Evolutionary conservation across 2,113 vertebrate species (phyloP).

Genomic region (Cyprinodon tularosa): DNA sequence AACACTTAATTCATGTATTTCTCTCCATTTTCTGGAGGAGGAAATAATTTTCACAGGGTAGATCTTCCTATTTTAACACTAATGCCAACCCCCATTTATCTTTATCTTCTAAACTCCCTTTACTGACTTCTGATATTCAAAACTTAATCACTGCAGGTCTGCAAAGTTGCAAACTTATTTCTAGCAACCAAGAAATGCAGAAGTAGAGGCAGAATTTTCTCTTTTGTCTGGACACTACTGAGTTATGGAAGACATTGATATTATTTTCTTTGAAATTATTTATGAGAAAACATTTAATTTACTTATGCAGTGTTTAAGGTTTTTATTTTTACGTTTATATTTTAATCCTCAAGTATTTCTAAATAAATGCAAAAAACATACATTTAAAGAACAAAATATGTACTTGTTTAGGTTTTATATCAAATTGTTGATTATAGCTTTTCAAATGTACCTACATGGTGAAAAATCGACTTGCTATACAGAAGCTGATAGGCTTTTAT

Average conservation of each 20-base stretch:
- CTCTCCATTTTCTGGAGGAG: constrained; percentile 33
- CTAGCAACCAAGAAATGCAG: constrained; percentile 24
- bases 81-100: constrained; percentile 29
- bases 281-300: constrained; percentile 25
- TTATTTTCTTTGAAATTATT: constrained; percentile 24
- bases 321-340: constrained; percentile 21
- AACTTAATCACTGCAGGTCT: constrained; percentile 18
- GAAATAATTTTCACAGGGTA: constrained; percentile 42
- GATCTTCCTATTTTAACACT: constrained; percentile 38
- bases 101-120: constrained; percentile 27
- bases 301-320: not conserved
- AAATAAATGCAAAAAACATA: constrained; percentile 18
- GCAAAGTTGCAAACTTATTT: constrained; percentile 1
- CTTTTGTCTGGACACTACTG: constrained; percentile 22
- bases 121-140: constrained; percentile 6
- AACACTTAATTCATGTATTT: constrained; percentile 6
- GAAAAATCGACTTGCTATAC: too few relatives aligned
- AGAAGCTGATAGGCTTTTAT: too few relatives aligned
- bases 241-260: constrained; percentile 21
- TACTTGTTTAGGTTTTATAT: too few relatives aligned
- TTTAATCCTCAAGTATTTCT: constrained; percentile 4
- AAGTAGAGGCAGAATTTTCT: constrained; percentile 18
- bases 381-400: too few relatives aligned
- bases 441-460: too few relatives aligned
- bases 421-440: too few relatives aligned